Conservation (phyloP, 2,888 invertebrate species). For the Protodeltote pygarga region DNA sequence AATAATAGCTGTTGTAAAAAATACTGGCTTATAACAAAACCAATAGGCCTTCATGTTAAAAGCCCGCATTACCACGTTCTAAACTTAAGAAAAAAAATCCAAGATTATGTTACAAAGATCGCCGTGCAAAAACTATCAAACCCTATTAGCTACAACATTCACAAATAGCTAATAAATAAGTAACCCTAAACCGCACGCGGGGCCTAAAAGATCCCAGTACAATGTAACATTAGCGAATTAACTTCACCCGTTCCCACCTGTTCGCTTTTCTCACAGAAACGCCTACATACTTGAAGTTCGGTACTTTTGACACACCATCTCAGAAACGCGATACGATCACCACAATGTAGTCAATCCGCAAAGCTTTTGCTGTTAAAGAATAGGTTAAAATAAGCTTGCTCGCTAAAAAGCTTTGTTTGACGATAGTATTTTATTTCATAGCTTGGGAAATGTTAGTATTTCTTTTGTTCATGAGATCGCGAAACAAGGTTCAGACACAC, state of each 20-base stretch:
- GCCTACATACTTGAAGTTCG: constrained; percentile 53
- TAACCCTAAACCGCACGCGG: constrained; percentile 43
- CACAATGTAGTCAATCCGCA: constrained; percentile 66
- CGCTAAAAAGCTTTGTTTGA: constrained; percentile 21
- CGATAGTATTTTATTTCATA: constrained; percentile 36
- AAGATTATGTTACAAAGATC: constrained; percentile 29
- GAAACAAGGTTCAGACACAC: background rate
- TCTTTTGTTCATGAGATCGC: constrained; percentile 21
- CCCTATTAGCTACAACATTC: constrained; percentile 39
- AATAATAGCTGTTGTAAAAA: background rate
- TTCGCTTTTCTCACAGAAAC: constrained; percentile 59
- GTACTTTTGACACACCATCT: constrained; percentile 72
- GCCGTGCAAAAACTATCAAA: constrained; percentile 25
- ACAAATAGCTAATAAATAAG: constrained; percentile 43
- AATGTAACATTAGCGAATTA: constrained; percentile 64
- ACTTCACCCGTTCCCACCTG: constrained; percentile 80
- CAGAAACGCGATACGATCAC: constrained; percentile 69
- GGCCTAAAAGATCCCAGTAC: constrained; percentile 45
- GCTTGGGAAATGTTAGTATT: constrained; percentile 31
- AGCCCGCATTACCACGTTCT: constrained; percentile 21
- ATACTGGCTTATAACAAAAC: background rate
- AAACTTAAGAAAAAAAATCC: constrained; percentile 20
- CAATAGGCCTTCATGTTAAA: background rate
- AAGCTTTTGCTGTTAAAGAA: constrained; percentile 40
- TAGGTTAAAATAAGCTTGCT: constrained; percentile 17